Conservation (phyloP, 2,888 invertebrate species). For the Acanthosoma haemorrhoidale region DNA sequence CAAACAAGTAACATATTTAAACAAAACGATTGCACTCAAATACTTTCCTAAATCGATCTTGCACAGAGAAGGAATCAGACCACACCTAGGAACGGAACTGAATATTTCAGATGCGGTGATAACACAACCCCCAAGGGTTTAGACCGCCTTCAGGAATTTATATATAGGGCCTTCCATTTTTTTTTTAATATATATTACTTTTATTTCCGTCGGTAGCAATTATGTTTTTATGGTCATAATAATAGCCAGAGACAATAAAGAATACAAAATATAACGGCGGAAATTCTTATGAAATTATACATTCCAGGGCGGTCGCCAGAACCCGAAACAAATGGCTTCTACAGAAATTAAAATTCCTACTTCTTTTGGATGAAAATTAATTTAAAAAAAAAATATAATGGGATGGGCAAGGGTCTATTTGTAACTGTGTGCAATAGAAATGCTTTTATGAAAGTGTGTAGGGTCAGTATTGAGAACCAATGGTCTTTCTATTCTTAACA, state of each 20-base stretch:
- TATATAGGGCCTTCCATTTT: too few relatives aligned
- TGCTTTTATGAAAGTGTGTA: too few relatives aligned
- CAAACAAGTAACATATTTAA: too few relatives aligned
- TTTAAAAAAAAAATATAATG: too few relatives aligned
- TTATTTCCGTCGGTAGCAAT: background rate
- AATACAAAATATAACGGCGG: background rate
- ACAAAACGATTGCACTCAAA: too few relatives aligned
- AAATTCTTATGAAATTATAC: background rate
- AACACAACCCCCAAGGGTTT: background rate
- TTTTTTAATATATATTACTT: background rate
- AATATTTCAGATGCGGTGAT: slow-evolving; percentile 12
- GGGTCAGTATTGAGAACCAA: too few relatives aligned
- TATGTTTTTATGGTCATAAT: background rate
- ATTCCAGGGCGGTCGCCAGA: background rate
- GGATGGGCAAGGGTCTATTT: too few relatives aligned
- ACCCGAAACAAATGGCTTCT: background rate
- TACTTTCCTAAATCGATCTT: too few relatives aligned
- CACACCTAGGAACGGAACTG: slow-evolving; percentile 6
- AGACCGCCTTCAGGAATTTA: background rate
- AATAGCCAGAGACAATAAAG: background rate
- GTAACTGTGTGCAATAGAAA: too few relatives aligned
- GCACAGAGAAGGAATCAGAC: too few relatives aligned
- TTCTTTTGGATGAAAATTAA: too few relatives aligned
- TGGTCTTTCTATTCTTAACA: too few relatives aligned
- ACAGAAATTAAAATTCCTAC: background rate